Conservation (phyloP, 2,113 vertebrate genomes). For the Apodemus speciosus region DNA sequence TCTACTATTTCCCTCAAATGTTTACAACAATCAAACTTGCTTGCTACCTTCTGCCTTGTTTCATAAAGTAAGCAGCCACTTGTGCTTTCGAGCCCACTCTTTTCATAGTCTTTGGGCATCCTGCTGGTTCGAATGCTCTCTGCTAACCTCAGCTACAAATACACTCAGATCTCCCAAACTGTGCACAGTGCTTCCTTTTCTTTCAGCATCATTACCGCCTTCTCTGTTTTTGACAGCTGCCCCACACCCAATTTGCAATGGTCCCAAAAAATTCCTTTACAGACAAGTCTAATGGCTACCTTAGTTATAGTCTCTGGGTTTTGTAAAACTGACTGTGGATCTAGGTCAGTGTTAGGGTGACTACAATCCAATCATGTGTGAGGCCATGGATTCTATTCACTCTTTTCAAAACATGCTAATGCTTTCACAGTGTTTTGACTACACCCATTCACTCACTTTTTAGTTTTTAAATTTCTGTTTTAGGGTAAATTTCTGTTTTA, state of each 20-base stretch:
- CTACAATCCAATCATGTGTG: too few relatives aligned
- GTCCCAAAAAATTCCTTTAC: neutral
- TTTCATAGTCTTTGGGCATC: neutral
- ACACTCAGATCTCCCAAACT: neutral
- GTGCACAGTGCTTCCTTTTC: constrained; percentile 11
- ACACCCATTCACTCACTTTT: neutral
- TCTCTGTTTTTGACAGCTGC: neutral
- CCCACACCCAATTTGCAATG: neutral
- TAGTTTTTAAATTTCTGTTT: neutral
- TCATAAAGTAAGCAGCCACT: constrained; percentile 19
- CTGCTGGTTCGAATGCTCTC: neutral
- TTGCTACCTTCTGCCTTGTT: neutral
- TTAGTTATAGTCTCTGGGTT: neutral
- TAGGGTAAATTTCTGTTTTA: neutral
- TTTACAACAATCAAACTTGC: neutral
- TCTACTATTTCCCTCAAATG: neutral
- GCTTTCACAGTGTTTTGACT: neutral
- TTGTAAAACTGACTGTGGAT: neutral
- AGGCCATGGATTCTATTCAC: neutral
- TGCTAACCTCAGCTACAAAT: neutral
- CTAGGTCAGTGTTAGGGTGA: neutral
- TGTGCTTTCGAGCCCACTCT: neutral
- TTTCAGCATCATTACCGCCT: neutral
- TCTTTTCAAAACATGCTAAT: constrained; percentile 1
- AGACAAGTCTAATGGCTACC: neutral